Percentiles rank a stretch among this genome's conserved stretches.
These are phyloP conservation scores for Apaloderma vittatum DNA, from an alignment of 2,113 vertebrate genomes.

Conservation along the genomic window DNA sequence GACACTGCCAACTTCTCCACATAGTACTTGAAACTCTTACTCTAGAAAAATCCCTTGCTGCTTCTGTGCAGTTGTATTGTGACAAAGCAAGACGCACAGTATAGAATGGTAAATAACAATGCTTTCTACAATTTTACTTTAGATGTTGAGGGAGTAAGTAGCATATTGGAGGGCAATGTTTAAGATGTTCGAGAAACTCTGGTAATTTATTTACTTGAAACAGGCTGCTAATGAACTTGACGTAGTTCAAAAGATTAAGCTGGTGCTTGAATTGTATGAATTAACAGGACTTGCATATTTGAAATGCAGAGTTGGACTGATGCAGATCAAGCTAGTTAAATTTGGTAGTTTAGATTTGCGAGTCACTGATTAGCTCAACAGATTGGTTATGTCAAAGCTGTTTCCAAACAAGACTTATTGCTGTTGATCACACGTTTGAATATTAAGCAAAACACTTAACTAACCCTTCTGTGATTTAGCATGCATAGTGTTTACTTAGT, in stretches of 20 bases:
- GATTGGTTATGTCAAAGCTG: not conserved
- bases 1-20: not conserved
- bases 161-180: not conserved
- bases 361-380: not conserved
- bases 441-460: constrained; percentile 8
- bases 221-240: not conserved
- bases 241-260: not conserved
- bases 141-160: not conserved
- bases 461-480: not conserved
- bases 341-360: not conserved
- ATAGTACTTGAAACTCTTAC: not conserved
- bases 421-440: not conserved
- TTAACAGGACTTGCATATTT: not conserved
- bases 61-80: not conserved
- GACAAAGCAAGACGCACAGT: not conserved
- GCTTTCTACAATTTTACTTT: not conserved
- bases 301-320: not conserved
- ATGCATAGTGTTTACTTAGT: not conserved
- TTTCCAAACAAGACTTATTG: not conserved
- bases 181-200: not conserved
- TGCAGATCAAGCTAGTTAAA: not conserved
- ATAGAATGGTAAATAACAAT: not conserved
- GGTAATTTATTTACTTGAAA: not conserved
- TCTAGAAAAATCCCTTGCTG: not conserved
- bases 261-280: not conserved